Evolutionary conservation across 2,797 vertebrate species (phyloP), one percentile per base, ranked within the genome.

Genomic region (Mormyrus hasselquistii): DNA sequence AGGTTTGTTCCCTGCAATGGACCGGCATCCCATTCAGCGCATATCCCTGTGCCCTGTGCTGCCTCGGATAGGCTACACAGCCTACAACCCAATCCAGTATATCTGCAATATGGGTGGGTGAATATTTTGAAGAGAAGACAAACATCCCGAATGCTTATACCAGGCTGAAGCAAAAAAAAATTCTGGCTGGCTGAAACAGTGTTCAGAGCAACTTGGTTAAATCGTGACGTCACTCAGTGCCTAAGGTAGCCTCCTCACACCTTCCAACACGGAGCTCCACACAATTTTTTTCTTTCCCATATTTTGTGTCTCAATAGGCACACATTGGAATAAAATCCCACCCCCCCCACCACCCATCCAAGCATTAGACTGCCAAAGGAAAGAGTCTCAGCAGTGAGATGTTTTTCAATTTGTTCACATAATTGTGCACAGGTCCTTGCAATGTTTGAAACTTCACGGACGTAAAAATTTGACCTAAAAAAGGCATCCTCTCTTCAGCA

Each of bases 231-330:
- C 65, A 50, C 76, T 52, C 76, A 47, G 49, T 62, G 41, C 19
- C 8, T 59, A 38, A 65, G 38, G 73, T 57, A 14, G 9, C 79
- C 29, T 19, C 57, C 44, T 62, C 38, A 84, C 79, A 47, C 2
- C 53, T 62, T 53, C 22, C 16, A 65, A 84, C 91, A 89, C 62
- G 90, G 89, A 91, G 89, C 50, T 47, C 76, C 69, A 79, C 50
- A 90, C 88, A 88, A 90, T 91, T 79, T 92, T 91, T 84, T 88
- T 73, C 65, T 73, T 91, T 90, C 90, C 92, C 91, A 90, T 91
- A 91, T 92, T 92, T 90, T 91, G 91, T 91, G 90, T 92, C 52
- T 84, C 91, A 90, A 88, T 88, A 57, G 89, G 88, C 53, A 25
- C 88, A 10, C 44, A 0, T 29, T 41, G 65, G 9, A 59, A 25